Base-by-base conservation (phyloP, 2,797 vertebrate species). In the Podarcis lilfordi region DNA sequence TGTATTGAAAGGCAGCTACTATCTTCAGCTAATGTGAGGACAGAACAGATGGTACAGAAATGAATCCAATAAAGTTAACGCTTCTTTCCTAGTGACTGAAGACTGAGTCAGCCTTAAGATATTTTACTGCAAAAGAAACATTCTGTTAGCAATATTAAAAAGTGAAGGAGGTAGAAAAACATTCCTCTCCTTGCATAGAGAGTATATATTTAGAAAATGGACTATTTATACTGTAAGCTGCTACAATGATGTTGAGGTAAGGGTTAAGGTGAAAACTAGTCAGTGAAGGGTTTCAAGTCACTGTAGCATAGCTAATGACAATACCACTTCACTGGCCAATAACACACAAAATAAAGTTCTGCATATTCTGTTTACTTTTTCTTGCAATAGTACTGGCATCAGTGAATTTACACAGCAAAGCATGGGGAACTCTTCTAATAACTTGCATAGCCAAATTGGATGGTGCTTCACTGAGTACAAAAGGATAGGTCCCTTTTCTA, bases 271-370 rank as follows among this genome's bases (percentile, higher is more conserved):
- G 13, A 55, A 76, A 50, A 29, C 29, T 45, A 23, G 59, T 45
- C 21, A 61, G 35, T 76, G n/a, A 85, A 85, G 6, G 50, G 9
- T 75, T 77, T 64, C 6, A 32, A 59, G 15, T 71, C 66, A 80
- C 59, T 66, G 27, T 72, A 55, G 25, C n/a, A 29, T 7, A 79
- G 13, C 25, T 43, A 81, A 87, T 61, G 45, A 21, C 23, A 19
- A 9, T 17, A 78, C 5, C 76, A 69, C n/a, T 37, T 37, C 27
- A 6, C 50, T 59, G 61, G 15, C 40, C 29, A 32, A 50, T 43
- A 55, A 17, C 86, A 87, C n/a, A 76, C 23, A 76, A 87, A 82
- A 64, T 64, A 76, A 87, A 87, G 43, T 21, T 77, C 59, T n/a
- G 29, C 25, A 19, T 25, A 77, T 8, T 32, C 55, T 55, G 61